Conservation (phyloP, 2,888 invertebrate genomes). For the Tachina fera region DNA sequence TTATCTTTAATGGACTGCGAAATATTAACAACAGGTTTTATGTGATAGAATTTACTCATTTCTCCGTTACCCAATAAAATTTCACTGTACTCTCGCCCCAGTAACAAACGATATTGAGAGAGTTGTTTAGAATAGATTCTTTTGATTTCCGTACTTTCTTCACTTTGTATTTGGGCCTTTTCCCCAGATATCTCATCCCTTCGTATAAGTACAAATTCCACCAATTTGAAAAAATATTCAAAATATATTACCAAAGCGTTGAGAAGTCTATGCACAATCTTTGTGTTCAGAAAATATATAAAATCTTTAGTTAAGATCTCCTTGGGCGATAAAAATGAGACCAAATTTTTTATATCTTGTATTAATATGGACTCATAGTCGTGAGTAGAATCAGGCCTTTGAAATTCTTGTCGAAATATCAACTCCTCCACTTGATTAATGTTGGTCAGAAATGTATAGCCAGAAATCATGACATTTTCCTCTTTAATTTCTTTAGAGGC, state of each 20-base stretch:
- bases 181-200: slow-evolving; percentile 79
- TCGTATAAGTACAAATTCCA: slow-evolving; percentile 80
- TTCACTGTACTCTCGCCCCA: slow-evolving; percentile 81
- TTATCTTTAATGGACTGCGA: slow-evolving; percentile 77
- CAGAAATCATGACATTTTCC: slow-evolving; percentile 74
- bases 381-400: slow-evolving; percentile 72
- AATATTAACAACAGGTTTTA: slow-evolving; percentile 76
- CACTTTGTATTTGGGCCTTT: slow-evolving; percentile 78
- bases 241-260: slow-evolving; percentile 81
- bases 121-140: slow-evolving; percentile 78
- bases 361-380: slow-evolving; percentile 79
- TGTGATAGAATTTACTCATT: slow-evolving; percentile 78
- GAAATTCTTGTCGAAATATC: slow-evolving; percentile 78
- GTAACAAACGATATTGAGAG: slow-evolving; percentile 79
- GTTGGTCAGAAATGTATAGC: slow-evolving; percentile 76
- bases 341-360: slow-evolving; percentile 80
- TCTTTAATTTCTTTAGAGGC: slow-evolving; percentile 68
- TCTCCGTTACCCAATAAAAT: slow-evolving; percentile 78
- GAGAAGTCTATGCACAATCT: slow-evolving; percentile 77
- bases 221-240: slow-evolving; percentile 80
- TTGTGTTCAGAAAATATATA: slow-evolving; percentile 78
- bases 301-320: slow-evolving; percentile 77
- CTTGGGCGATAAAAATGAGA: slow-evolving; percentile 78
- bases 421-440: slow-evolving; percentile 80
- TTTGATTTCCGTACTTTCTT: slow-evolving; percentile 78